Base-by-base conservation (phyloP, 53 echinoderm and acorn worm genomes). In the Apostichopus leukothele region DNA sequence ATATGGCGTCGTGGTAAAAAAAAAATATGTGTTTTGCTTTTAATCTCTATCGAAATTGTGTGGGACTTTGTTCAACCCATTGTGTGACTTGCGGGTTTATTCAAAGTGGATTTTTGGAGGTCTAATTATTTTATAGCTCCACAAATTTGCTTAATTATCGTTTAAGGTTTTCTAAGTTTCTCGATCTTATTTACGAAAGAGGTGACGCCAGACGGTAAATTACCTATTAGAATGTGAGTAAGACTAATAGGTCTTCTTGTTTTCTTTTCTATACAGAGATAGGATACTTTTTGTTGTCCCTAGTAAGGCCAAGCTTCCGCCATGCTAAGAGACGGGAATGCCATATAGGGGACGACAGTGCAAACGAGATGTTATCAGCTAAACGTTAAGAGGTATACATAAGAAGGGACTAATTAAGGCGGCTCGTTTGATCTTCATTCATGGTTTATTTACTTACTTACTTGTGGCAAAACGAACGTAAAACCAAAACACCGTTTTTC, bases 111-210 rank as follows among this genome's bases (percentile, higher is more conserved):
- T 81, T 81, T 59, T 22, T 81, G 20, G 20, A 22, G n/a, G 59
- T 54, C 60, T 57, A 81, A 81, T 81, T 81, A 59, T 81, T 81
- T 81, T 81, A 81, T 59, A 54, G 59, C 81, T 81, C 55, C 60
- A 59, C 81, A 57, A 81, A 57, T 81, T 81, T 81, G 81, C 16
- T 71, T 81, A 81, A 81, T 81, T 81, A 81, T 81, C 81, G 81
- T 59, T n/a, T 55, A 50, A 55, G 51, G 55, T 54, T 59, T 54
- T 81, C 16, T 12, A 81, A 81, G 59, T 81, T 81, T 81, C 22
- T 71, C 81, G 53, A 20, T 16, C 6, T 18, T 71, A 71, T 71
- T 71, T 71, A 71, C 71, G 71, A 5, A 71, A 19, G 71, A 19
- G 71, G 6, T 71, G 71, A 71, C 6, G 18, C 71, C 71, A 71